Percentiles rank a stretch among this genome's conserved stretches.
These are phyloP conservation scores for Pachliopta kotzebuea DNA, from an alignment of 2,888 invertebrate species.

Conservation along the genomic window DNA sequence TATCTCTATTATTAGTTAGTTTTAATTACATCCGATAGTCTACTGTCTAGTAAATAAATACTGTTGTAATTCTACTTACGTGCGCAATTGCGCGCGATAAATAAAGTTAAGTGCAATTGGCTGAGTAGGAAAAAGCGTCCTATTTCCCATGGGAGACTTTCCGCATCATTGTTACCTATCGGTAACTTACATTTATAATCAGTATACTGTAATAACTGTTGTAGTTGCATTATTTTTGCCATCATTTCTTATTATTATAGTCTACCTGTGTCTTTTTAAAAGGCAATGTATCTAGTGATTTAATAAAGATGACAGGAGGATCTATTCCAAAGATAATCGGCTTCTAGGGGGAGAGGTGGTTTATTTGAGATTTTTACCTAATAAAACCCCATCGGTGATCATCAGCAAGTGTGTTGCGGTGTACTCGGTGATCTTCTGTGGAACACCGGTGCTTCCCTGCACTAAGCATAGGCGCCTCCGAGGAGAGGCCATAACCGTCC, in stretches of 20 bases:
- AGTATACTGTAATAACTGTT: constrained; percentile 1
- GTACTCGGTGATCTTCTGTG: too few species aligned
- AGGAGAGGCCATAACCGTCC: too few species aligned
- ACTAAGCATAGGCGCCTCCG: too few species aligned
- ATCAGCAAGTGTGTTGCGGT: too few species aligned
- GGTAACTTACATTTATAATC: constrained; percentile 11
- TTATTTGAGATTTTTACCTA: too few species aligned
- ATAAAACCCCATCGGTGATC: too few species aligned
- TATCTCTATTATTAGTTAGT: not conserved
- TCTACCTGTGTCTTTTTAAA: too few species aligned
- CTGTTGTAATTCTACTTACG: constrained; percentile 27
- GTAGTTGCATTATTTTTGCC: not conserved
- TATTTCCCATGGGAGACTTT: constrained; percentile 64
- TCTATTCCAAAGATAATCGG: too few species aligned
- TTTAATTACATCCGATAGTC: constrained; percentile 15
- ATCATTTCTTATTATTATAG: not conserved
- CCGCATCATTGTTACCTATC: constrained; percentile 58
- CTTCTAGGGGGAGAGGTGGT: too few species aligned
- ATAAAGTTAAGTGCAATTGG: constrained; percentile 18
- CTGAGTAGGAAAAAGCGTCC: constrained; percentile 55
- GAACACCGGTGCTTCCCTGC: too few species aligned
- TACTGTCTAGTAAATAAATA: constrained; percentile 18
- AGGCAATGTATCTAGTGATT: too few species aligned
- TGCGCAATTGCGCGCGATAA: constrained; percentile 23
- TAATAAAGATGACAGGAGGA: too few species aligned